Conservation (phyloP, 1,140 invertebrate species). For the Drosophila insularis region DNA sequence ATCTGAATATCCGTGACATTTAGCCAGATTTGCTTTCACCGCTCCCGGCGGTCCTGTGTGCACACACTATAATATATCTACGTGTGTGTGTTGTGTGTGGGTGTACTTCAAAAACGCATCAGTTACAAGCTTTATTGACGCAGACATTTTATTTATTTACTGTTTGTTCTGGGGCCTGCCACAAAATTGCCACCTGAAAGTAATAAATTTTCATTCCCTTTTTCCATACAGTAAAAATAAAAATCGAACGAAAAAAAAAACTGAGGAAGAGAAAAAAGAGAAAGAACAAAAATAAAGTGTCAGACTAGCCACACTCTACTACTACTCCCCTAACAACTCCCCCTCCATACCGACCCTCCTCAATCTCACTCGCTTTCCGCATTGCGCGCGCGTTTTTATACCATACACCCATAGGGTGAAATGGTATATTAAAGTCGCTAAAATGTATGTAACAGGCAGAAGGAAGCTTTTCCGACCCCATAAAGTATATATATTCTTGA, state of each 20-base stretch:
- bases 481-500: no score
- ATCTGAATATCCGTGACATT: neutral
- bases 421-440: no score
- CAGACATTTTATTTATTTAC: conserved; percentile 68
- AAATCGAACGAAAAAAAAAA: neutral
- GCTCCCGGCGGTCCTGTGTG: neutral
- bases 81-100: conserved; percentile 12
- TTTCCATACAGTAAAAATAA: conserved; percentile 11
- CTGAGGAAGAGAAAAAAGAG: neutral
- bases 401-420: no score
- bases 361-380: conserved; percentile 31
- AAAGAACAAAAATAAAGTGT: neutral
- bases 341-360: neutral
- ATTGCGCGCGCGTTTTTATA: conserved; percentile 18
- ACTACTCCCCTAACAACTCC: no score
- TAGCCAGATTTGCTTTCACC: neutral
- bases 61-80: neutral
- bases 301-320: neutral
- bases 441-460: no score
- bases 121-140: conserved; percentile 37
- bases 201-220: conserved; percentile 58
- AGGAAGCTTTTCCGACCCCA: no score
- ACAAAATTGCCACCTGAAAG: conserved; percentile 79
- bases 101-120: conserved; percentile 46
- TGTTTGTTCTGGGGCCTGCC: conserved; percentile 57